These are phyloP conservation scores for Sparidentex hasta DNA, from an alignment of 2,797 vertebrate genomes.

Conservation along the genomic window DNA sequence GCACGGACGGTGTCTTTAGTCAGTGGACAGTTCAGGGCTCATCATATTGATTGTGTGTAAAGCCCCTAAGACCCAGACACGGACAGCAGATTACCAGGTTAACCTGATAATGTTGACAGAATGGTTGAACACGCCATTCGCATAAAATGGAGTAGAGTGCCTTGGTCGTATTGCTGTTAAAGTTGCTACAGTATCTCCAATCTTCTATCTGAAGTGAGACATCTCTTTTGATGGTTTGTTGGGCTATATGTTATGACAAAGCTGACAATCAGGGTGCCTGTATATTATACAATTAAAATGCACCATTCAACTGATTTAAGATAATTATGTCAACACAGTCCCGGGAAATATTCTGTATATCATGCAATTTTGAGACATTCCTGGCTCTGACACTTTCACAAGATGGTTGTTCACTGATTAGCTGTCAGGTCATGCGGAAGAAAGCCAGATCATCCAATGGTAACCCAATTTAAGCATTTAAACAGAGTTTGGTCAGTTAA, in stretches of 20 bases:
- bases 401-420: conserved; percentile 5
- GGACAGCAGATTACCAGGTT: conserved; percentile 80
- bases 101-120: conserved; percentile 63
- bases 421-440: neutral
- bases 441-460: neutral
- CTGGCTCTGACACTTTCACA: neutral
- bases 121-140: conserved; percentile 62
- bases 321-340: neutral
- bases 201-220: neutral
- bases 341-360: neutral
- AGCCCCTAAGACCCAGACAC: conserved; percentile 64
- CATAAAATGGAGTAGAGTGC: conserved; percentile 66
- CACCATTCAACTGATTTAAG: neutral
- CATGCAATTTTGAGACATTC: neutral
- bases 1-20: conserved; percentile 35
- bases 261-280: neutral
- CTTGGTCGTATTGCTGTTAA: conserved; percentile 48
- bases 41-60: conserved; percentile 82
- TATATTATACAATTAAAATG: neutral
- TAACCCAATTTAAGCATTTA: neutral
- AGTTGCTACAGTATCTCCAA: conserved; percentile 15
- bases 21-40: conserved; percentile 52
- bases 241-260: neutral
- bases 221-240: neutral
- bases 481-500: neutral